These are phyloP conservation scores for Hofmannophila pseudospretella DNA, from an alignment of 2,888 invertebrate species.

Conservation along the genomic window DNA sequence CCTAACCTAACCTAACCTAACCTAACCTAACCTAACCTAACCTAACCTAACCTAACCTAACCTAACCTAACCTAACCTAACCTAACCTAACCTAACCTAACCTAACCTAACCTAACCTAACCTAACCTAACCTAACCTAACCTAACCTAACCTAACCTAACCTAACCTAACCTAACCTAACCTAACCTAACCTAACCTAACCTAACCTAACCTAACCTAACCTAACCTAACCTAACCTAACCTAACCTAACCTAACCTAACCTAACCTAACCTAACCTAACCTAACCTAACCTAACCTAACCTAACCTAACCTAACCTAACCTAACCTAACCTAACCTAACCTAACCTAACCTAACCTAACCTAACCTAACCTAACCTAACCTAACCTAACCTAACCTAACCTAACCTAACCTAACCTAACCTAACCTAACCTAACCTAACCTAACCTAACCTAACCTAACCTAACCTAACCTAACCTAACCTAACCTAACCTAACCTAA, in stretches of 20 bases:
- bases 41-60: constrained; percentile 8
- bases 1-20: constrained; percentile 15
- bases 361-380: constrained; percentile 15
- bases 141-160: constrained; percentile 1
- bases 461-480: constrained; percentile 15
- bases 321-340: constrained; percentile 14
- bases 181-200: constrained; percentile 1
- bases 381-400: constrained; percentile 15
- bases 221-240: constrained; percentile 14
- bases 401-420: constrained; percentile 18
- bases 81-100: too few relatives aligned
- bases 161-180: constrained; percentile 1
- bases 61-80: constrained; percentile 8
- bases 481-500: constrained; percentile 17
- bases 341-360: constrained; percentile 15
- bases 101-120: constrained; percentile 6
- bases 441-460: constrained; percentile 17
- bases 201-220: constrained; percentile 4
- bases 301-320: constrained; percentile 14
- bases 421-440: constrained; percentile 17
- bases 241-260: constrained; percentile 17
- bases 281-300: constrained; percentile 15
- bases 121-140: constrained; percentile 1
- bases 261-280: constrained; percentile 15
- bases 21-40: constrained; percentile 9